Evolutionary conservation across 1,140 invertebrate genomes (phyloP), one percentile per base, ranked within the genome.

Genomic region (Drosophila suzukii): DNA sequence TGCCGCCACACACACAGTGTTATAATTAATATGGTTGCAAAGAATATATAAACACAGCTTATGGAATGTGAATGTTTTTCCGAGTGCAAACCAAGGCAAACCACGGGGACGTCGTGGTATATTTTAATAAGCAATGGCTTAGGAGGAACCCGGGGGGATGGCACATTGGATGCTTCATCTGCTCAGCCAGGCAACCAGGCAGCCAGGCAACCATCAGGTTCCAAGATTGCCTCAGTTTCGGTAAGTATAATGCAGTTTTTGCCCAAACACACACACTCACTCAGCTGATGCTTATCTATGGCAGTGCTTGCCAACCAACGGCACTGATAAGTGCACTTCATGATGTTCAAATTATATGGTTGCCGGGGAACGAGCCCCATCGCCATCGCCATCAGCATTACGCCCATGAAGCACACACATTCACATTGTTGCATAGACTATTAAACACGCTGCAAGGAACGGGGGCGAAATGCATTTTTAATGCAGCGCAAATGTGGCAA

Each of bases 321-420:
- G 55, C 61, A 53, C 75, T 86, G 83, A 86, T 86, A 86, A 86
- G 82, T 86, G 82, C 82, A 88, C 82, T 83, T 76, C 79, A 86
- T 86, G 78, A 86, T 83, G 83, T 75, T 86, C 79, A 88, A 86
- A 86, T 86, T 86, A 86, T 86, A 86, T 88, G 83, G 83, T 61
- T 75, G 81, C 58, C 53, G 47, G 43, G 44, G 61, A 84, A 68
- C 63, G 81, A 84, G 76, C 66, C 43, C 79, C 83, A 86, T 86
- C 79, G 88, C 66, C 83, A 82, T 86, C 83, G 51, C 79, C 83
- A 86, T 86, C 84, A 86, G 71, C 83, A 83, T 86, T 88, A 88
- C 65, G 76, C 58, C 50, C 8, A 43, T n/a, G 13, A 15, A 49
- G 24, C 46, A 27, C 46, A 47, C 15, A 44, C 56, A 71, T 38